Percentiles rank a stretch among this genome's conserved stretches.
These are phyloP conservation scores for Napeogenes sylphis DNA, from an alignment of 2,888 invertebrate genomes.

Conservation along the genomic window DNA sequence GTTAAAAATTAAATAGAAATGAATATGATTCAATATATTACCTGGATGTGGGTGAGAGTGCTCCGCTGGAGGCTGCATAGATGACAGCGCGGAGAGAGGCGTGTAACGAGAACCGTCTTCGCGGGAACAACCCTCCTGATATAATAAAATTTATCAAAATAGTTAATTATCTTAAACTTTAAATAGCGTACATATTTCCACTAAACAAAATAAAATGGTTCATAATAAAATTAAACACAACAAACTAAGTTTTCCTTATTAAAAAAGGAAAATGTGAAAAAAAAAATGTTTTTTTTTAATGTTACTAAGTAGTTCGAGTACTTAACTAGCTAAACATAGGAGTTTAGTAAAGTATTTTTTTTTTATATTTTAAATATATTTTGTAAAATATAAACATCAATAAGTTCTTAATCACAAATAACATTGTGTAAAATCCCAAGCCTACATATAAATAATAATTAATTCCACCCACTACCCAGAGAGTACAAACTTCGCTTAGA, in stretches of 20 bases:
- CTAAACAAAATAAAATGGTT: not conserved
- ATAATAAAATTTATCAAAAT: constrained; percentile 16
- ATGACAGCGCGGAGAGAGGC: constrained; percentile 88
- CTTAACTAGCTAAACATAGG: no score
- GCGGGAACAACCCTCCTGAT: constrained; percentile 66
- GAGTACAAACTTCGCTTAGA: constrained; percentile 36
- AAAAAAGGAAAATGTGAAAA: not conserved
- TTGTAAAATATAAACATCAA: no score
- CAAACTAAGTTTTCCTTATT: no score
- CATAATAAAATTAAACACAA: no score
- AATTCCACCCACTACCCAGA: constrained; percentile 42
- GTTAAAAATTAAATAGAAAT: no score
- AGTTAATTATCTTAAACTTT: not conserved
- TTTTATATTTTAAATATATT: no score
- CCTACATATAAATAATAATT: constrained; percentile 39
- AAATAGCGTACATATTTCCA: not conserved
- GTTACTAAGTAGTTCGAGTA: no score
- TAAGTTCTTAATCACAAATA: no score
- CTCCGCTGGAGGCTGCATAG: constrained; percentile 88
- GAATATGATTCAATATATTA: constrained; percentile 38
- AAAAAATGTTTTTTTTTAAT: no score
- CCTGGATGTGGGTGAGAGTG: constrained; percentile 78
- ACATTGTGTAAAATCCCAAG: not conserved
- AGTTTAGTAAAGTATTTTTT: no score
- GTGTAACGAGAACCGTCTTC: constrained; percentile 82